Evolutionary conservation across 2,797 vertebrate species (phyloP).

Genomic region (Pipistrellus pygmaeus): DNA sequence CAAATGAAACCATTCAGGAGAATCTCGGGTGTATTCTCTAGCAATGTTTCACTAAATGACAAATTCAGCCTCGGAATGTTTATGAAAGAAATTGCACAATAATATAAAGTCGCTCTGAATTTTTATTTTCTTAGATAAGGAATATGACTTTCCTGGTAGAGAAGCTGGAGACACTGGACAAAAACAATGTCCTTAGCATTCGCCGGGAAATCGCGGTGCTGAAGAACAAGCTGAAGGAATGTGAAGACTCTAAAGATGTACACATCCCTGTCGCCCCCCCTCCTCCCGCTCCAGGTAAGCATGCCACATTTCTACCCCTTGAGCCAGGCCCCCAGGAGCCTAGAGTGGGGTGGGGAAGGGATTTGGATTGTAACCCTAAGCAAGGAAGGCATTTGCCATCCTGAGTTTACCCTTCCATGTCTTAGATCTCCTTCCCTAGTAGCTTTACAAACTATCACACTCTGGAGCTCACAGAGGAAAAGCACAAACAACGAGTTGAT

Average conservation of each 20-base stretch:
- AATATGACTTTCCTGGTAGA: conserved; percentile 90
- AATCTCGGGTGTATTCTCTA: conserved; percentile 64
- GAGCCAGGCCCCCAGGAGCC: not conserved
- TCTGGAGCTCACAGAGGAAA: not conserved
- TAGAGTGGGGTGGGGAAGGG: not conserved
- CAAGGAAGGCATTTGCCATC: not conserved
- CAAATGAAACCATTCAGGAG: conserved; percentile 75
- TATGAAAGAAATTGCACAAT: conserved; percentile 72
- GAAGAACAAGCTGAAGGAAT: conserved; percentile 87
- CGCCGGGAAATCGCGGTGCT: conserved; percentile 85
- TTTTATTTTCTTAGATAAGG: conserved; percentile 89
- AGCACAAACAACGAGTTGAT: not conserved
- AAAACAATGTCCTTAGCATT: conserved; percentile 89
- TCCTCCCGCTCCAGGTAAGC: conserved; percentile 83
- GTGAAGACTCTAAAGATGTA: conserved; percentile 79
- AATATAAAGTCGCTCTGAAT: conserved; percentile 74
- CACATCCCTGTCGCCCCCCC: not conserved
- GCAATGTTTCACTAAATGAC: conserved; percentile 66
- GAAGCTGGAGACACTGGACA: conserved; percentile 88
- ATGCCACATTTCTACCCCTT: not conserved
- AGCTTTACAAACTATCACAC: not conserved
- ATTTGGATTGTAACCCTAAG: not conserved
- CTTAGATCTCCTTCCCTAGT: not conserved
- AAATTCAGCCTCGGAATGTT: conserved; percentile 71
- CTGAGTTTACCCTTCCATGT: not conserved